Base-by-base conservation (phyloP, 1,140 invertebrate genomes). In the Brachionus asplanchnoidis region DNA sequence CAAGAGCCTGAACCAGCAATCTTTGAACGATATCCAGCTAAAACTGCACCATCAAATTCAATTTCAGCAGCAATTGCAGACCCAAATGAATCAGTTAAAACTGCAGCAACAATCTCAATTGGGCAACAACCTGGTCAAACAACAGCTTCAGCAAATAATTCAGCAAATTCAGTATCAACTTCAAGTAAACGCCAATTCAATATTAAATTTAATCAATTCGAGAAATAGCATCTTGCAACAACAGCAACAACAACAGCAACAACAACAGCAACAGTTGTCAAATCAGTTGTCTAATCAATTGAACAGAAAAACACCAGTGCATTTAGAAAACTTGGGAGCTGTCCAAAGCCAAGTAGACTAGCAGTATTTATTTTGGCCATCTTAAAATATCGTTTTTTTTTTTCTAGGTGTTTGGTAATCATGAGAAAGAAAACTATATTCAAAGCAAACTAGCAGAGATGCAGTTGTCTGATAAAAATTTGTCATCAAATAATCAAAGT, bases 1-100 rank as follows among this genome's bases (percentile, higher is more conserved):
- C 11, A 77, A 77, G 12, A 77, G 26, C 46, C 14, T 26, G 5
- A 77, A 50, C 42, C 73, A 77, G 14, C 73, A 32, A 50, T 26
- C 42, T 46, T 50, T 77, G 14, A 77, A 53, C 46, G 73, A 77
- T 28, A 77, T 77, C 4, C 73, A 77, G 8, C 23, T 77, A n/a
- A 77, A 77, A 77, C 12, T 77, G 0, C n/a, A 46, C 4, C 73
- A 65, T 4, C 79, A 82, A 82, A 28, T 82, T 9, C 79, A 82
- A 65, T 28, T 82, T 46, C 79, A 82, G 14, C 79, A 82, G 36
- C 79, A 82, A 68, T 28, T 65, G 65, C 79, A 82, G 26, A 32
- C 14, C 6, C 50, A 82, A 32, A 23, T 82, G 36, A 68, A 82
- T 17, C 79, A 82, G 42, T 28, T 82, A 3, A 82, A 82, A 65